phyloP scores from a whole-genome alignment of 2,113 vertebrate species.

The Chlorodrepanis virens region DNA sequence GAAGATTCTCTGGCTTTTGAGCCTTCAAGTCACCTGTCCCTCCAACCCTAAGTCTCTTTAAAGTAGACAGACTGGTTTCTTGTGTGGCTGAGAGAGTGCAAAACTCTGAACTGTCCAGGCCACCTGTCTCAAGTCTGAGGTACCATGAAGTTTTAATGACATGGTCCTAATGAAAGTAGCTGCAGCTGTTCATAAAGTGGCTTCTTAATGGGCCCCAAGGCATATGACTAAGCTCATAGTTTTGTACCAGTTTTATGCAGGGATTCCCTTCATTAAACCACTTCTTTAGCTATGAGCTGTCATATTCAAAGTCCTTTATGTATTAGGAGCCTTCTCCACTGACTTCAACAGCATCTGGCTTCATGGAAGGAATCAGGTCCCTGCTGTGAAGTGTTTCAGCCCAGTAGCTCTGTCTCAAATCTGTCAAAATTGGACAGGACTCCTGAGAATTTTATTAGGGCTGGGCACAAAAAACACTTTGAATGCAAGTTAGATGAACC shows the following conservation, averaged over 20 bases:
- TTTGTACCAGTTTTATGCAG: neutral
- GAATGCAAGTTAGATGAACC: neutral
- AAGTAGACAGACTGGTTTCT: neutral
- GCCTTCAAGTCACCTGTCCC: neutral
- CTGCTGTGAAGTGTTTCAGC: neutral
- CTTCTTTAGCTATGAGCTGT: neutral
- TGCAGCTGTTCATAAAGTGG: neutral
- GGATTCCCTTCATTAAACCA: neutral
- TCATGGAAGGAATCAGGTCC: neutral
- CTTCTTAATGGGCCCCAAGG: neutral
- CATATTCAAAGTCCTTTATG: neutral
- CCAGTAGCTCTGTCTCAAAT: neutral
- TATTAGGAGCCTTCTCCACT: neutral
- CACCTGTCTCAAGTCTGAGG: neutral
- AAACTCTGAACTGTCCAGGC: neutral
- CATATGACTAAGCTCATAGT: neutral
- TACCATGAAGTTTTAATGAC: neutral
- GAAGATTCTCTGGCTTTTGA: neutral
- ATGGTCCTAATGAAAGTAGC: neutral
- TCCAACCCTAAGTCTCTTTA: neutral
- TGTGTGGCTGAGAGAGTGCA: neutral
- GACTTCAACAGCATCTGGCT: neutral
- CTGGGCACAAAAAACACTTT: neutral
- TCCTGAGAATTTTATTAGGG: neutral
- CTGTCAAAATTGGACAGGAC: neutral